Evolutionary conservation across 2,797 vertebrate genomes (phyloP), one percentile per base, ranked within the genome.

Genomic region (Tokudaia tokunoshimensis): DNA sequence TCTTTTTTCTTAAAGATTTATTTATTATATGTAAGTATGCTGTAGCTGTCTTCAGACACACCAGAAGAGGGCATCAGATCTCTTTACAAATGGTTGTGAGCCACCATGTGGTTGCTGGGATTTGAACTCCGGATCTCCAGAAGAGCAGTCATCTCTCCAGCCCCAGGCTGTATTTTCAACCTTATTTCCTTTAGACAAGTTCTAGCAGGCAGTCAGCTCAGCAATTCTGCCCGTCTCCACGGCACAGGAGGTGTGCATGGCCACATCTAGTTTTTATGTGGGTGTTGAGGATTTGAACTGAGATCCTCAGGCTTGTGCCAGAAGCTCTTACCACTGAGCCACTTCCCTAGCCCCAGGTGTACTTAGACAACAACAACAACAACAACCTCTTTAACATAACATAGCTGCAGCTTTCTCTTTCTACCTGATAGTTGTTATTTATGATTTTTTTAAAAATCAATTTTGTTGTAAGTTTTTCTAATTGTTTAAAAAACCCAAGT

Each of bases 401-500:
- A 79, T 37, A 81, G 41, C 70, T 72, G 26, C 4, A 44, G 59
- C 70, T 55, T 96, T 86, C 24, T 50, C 74, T 90, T 57, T 74
- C 29, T 17, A 80, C 31, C 31, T 85, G 63, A 34, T 85, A 67
- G 65, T 63, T 44, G 41, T 65, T 24, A 50, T 22, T 50, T 85
- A 47, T n/a, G 47, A 34, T 24, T 50, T 84, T 41, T 34, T 50
- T 14, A 50, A n/a, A 85, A 85, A 12, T 70, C 61, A 81, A 34
- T 72, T 90, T 89, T 86, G n/a, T 63, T n/a, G 57, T 41, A 80
- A 34, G 61, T 83, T 83, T 63, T 61, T 83, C 12, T 76, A 88
- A 44, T 89, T 84, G 63, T 89, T 85, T 75, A 34, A 80, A 84
- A 89, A 55, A 89, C 79, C 31, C 52, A 76, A 81, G 34, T 59